phyloP scores from a whole-genome alignment of 2,888 invertebrate species.

The Mesorhabditis spiculigera region DNA sequence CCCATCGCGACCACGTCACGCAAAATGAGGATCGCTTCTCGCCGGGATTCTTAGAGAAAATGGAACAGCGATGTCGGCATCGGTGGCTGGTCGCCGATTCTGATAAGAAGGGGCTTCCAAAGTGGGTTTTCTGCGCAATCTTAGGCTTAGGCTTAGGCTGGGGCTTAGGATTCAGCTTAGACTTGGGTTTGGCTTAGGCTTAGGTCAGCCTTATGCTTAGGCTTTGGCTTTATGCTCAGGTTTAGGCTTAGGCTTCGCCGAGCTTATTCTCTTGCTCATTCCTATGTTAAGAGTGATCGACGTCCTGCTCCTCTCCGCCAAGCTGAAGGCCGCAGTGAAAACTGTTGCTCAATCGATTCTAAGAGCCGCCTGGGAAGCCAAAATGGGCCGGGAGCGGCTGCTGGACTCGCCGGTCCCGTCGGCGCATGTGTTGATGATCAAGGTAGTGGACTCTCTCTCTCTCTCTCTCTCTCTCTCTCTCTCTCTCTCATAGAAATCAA shows the following conservation, averaged over 20 bases:
- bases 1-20: slow-evolving; percentile 77
- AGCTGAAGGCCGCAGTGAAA: slow-evolving; percentile 51
- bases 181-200: too few species aligned
- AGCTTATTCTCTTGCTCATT: too few species aligned
- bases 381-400: slow-evolving; percentile 74
- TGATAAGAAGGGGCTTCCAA: slow-evolving; percentile 78
- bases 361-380: slow-evolving; percentile 78
- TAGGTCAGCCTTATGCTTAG: too few species aligned
- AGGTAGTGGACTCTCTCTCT: too few species aligned
- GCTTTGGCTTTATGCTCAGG: too few species aligned
- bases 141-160: background rate
- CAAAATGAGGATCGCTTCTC: slow-evolving; percentile 64
- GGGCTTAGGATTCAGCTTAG: too few species aligned
- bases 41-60: slow-evolving; percentile 69
- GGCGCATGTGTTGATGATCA: slow-evolving; percentile 88
- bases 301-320: slow-evolving; percentile 85
- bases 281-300: slow-evolving; percentile 70
- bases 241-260: too few species aligned
- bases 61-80: slow-evolving; percentile 66
- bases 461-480: too few species aligned
- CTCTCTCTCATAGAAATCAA: background rate
- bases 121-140: slow-evolving; percentile 57
- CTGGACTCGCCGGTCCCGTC: slow-evolving; percentile 92
- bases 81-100: slow-evolving; percentile 87
- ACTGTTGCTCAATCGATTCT: background rate